Percentiles rank a stretch among this genome's conserved stretches.
phyloP scores from a whole-genome alignment of 2,888 invertebrate genomes.

The Boloria selene region DNA sequence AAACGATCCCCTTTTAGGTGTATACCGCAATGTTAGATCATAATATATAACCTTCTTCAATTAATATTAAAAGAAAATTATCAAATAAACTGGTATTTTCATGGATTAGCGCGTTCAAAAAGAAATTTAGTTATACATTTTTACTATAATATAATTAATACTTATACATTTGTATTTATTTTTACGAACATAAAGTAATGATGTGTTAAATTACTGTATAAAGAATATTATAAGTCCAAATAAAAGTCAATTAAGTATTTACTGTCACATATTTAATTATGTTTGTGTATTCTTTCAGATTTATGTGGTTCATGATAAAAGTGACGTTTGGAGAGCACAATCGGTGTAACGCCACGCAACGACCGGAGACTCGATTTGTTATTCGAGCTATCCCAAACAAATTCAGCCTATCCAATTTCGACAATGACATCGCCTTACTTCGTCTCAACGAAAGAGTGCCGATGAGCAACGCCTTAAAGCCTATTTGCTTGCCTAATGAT shows the following conservation, averaged over 20 bases:
- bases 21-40: too few species aligned
- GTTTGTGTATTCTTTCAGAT: conserved; percentile 77
- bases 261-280: background rate
- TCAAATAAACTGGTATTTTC: too few species aligned
- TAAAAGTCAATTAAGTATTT: background rate
- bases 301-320: conserved; percentile 96
- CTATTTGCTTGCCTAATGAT: conserved; percentile 88
- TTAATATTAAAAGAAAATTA: too few species aligned
- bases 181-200: too few species aligned
- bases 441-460: conserved; percentile 91
- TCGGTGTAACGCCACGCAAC: conserved; percentile 87
- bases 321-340: conserved; percentile 94
- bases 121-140: too few species aligned
- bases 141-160: too few species aligned
- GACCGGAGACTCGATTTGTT: conserved; percentile 91
- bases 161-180: too few species aligned
- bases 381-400: conserved; percentile 89
- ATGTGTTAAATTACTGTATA: too few species aligned
- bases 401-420: conserved; percentile 92
- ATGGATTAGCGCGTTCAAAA: too few species aligned
- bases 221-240: background rate
- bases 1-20: too few species aligned
- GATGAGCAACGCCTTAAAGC: conserved; percentile 89
- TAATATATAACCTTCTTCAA: too few species aligned
- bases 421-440: conserved; percentile 93